Conservation (phyloP, 1,140 invertebrate genomes). For the Aleiodes sp. region DNA sequence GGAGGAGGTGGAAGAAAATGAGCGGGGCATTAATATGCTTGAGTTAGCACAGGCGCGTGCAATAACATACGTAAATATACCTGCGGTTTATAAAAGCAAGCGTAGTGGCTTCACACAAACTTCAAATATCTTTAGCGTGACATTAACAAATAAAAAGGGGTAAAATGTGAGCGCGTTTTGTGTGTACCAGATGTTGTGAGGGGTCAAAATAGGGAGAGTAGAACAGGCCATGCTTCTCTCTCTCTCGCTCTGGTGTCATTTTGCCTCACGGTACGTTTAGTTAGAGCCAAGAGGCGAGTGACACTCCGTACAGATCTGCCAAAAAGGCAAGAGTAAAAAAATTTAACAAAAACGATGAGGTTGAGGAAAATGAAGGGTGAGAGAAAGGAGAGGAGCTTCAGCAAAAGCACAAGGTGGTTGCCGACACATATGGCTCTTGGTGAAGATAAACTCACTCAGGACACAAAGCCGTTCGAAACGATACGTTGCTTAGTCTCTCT, state of each 20-base stretch:
- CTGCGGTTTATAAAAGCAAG: neutral
- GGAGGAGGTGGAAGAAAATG: too few species aligned
- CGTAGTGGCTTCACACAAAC: neutral
- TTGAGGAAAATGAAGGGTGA: too few species aligned
- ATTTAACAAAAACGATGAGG: neutral
- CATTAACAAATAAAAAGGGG: neutral
- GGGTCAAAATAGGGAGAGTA: neutral
- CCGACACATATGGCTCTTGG: conserved; percentile 5
- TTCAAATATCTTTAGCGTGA: neutral
- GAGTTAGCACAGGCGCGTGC: conserved; percentile 8
- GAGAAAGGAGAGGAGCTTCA: too few species aligned
- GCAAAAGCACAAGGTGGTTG: conserved; percentile 1
- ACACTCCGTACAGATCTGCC: neutral
- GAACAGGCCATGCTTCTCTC: too few species aligned
- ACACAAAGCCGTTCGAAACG: conserved; percentile 6
- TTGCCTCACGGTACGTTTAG: neutral
- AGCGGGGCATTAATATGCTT: conserved; percentile 10
- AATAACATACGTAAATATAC: conserved; percentile 21
- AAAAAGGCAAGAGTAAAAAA: neutral
- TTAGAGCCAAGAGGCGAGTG: too few species aligned
- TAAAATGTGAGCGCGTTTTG: neutral
- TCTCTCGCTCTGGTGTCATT: neutral
- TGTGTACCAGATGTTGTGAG: neutral
- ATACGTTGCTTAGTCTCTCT: neutral
- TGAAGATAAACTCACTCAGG: neutral